Evolutionary conservation across 2,113 vertebrate species (phyloP).

Genomic region (Passer domesticus): DNA sequence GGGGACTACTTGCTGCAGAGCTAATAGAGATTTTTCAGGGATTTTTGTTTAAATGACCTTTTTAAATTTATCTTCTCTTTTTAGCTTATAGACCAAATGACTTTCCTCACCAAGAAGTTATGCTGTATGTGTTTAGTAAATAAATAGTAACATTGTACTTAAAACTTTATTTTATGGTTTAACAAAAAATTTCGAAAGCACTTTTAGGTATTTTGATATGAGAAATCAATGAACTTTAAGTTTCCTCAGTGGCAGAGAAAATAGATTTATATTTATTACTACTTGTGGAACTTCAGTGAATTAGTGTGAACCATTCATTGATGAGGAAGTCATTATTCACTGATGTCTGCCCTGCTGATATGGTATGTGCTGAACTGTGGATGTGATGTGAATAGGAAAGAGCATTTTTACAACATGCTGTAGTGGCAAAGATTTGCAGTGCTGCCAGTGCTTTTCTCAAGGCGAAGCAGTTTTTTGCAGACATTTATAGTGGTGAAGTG

Average conservation of each 20-base stretch:
- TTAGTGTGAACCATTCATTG: background rate
- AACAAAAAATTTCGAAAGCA: background rate
- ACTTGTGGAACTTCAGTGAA: background rate
- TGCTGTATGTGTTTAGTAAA: background rate
- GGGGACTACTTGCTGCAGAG: background rate
- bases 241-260: background rate
- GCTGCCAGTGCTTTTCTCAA: background rate
- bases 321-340: background rate
- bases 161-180: background rate
- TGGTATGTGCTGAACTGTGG: background rate
- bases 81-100: background rate
- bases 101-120: background rate
- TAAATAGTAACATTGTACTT: background rate
- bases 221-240: background rate
- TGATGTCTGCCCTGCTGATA: background rate
- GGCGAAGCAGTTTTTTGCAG: background rate
- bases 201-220: background rate
- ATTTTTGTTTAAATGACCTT: slow-evolving; percentile 18
- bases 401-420: background rate
- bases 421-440: background rate
- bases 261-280: background rate
- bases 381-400: background rate
- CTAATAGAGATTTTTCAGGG: background rate
- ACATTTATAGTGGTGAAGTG: background rate
- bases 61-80: background rate